Evolutionary conservation across 2,888 invertebrate genomes (phyloP), one percentile per base, ranked within the genome.

Genomic region (Iselma pallidipennis): DNA sequence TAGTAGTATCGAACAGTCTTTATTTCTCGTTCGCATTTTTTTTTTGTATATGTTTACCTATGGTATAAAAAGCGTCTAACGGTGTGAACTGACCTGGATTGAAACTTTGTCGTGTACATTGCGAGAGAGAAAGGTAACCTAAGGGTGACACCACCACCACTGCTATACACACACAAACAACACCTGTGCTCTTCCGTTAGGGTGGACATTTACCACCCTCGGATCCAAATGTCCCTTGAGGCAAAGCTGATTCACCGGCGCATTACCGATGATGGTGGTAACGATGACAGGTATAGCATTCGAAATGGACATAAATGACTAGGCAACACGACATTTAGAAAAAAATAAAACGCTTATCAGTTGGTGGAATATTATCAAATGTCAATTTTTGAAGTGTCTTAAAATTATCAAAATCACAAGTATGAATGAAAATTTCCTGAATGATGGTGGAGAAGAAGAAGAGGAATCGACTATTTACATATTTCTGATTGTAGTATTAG

Each of bases 21-120:
- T 10, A 1, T 12, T 10, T 10, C 0, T 61, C 29, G 53, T 54
- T 50, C 57, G 31, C 56, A 52, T 63, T 61, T 61, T 68, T 66
- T 66, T 57, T 55, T 53, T 54, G 59, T 65, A 63, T 66, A 53
- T 59, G 57, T 67, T 67, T 66, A 45, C 49, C 50, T 64, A 66
- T 54, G 63, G 57, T 57, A 65, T 62, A 66, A 68, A 66, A 66
- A 53, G 59, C 62, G 61, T 28, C 59, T 53, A 55, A 48, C 66
- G 70, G 65, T 49, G 66, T 65, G 68, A 65, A 68, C 70, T 71
- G 71, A 70, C 71, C 71, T 60, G 70, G 65, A 70, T 61, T 49
- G 60, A 66, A 66, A 69, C 66, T 64, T 55, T 55, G 33, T 33
- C n/a, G n/a, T 33, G 14, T 33, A 33, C 14, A n/a, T n/a, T n/a